Evolutionary conservation across 2,113 vertebrate genomes (phyloP).

Genomic region (Vulpes lagopus): DNA sequence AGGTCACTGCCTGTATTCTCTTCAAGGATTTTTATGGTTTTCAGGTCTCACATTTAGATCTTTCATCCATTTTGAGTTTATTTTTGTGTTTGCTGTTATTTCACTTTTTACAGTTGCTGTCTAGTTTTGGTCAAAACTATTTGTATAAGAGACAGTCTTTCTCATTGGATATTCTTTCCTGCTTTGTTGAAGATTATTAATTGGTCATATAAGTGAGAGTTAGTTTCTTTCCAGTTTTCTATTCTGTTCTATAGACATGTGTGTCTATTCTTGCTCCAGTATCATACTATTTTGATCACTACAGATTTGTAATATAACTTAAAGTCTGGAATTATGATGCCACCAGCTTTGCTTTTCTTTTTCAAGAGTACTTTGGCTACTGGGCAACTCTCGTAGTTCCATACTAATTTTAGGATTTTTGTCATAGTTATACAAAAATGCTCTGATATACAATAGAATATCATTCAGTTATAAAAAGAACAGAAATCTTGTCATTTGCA

Average conservation of each 20-base stretch:
- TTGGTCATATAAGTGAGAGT: not conserved
- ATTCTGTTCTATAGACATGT: not conserved
- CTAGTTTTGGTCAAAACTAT: not conserved
- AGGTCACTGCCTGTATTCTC: not conserved
- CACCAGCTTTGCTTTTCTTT: not conserved
- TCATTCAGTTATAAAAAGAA: not conserved
- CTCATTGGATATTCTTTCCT: too few relatives aligned
- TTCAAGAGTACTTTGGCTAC: not conserved
- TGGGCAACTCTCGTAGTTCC: not conserved
- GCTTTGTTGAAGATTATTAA: too few relatives aligned
- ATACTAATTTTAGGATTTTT: not conserved
- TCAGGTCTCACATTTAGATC: not conserved
- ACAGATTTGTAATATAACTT: not conserved
- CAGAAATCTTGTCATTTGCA: not conserved
- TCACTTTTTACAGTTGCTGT: not conserved
- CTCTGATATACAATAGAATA: not conserved
- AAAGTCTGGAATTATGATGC: not conserved
- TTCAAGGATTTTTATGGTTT: not conserved
- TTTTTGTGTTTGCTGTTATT: not conserved
- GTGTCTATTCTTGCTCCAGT: not conserved
- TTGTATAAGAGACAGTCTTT: not conserved
- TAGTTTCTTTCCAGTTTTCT: not conserved
- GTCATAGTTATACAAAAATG: too few relatives aligned
- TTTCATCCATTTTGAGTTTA: not conserved
- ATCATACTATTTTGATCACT: not conserved